Conservation (phyloP, 2,113 vertebrate species). For the Rhipidura dahli region DNA sequence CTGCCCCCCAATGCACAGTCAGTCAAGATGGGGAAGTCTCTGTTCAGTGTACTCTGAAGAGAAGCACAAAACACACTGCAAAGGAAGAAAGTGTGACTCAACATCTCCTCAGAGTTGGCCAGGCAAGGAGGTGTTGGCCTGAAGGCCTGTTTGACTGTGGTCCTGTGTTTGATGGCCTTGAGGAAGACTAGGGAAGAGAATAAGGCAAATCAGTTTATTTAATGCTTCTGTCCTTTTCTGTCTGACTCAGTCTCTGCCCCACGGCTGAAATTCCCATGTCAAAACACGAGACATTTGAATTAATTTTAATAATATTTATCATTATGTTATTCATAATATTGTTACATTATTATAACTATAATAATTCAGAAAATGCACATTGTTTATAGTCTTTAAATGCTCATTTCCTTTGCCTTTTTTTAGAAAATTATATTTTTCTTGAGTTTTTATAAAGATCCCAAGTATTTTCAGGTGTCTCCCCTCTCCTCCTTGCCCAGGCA, state of each 20-base stretch:
- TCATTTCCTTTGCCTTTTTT: neutral
- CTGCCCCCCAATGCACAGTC: neutral
- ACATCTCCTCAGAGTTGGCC: neutral
- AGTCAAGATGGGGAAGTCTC: neutral
- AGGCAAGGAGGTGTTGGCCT: neutral
- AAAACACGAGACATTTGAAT: neutral
- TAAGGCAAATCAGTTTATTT: neutral
- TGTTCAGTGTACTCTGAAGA: neutral
- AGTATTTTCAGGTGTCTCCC: neutral
- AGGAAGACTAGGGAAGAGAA: neutral
- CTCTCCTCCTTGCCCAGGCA: neutral
- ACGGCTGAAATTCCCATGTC: neutral
- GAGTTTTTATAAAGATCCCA: neutral
- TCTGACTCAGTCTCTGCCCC: neutral
- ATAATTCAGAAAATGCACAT: neutral
- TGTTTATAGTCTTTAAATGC: neutral
- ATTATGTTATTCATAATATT: neutral
- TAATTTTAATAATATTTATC: neutral
- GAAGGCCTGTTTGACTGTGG: rapidly evolving
- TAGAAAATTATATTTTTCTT: neutral
- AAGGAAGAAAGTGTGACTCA: neutral
- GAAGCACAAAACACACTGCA: neutral
- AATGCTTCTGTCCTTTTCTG: neutral
- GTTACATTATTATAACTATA: neutral
- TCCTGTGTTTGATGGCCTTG: neutral